Conservation (phyloP, 2,113 vertebrate genomes). For the Rhinolophus ferrumequinum region DNA sequence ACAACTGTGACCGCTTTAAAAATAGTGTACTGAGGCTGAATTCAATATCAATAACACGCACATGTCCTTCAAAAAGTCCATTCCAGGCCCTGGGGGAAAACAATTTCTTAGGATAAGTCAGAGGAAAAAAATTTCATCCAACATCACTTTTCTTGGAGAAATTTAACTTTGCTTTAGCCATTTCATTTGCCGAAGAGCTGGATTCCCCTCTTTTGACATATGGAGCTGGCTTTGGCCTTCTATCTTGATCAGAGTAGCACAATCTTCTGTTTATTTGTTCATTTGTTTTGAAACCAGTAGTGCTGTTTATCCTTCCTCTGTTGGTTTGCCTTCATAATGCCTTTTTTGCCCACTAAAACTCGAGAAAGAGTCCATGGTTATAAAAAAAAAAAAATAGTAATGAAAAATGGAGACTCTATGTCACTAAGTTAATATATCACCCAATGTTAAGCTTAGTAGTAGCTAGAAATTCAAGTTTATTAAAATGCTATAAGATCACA, state of each 20-base stretch:
- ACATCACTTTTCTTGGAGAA: constrained; percentile 30
- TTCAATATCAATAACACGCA: not conserved
- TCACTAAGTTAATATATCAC: constrained; percentile 30
- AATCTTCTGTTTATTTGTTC: not conserved
- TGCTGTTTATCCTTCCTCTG: constrained; percentile 31
- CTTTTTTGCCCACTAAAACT: rapidly evolving
- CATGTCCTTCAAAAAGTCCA: constrained; percentile 45
- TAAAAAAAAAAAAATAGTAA: not conserved
- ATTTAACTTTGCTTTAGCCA: not conserved
- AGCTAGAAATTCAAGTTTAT: constrained; percentile 73
- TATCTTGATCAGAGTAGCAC: not conserved
- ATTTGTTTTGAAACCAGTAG: constrained; percentile 26
- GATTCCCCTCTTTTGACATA: constrained; percentile 9
- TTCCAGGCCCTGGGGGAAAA: not conserved
- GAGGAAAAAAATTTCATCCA: constrained; percentile 11
- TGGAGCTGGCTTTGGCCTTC: constrained; percentile 31
- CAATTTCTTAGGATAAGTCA: constrained; percentile 17
- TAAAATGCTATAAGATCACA: constrained; percentile 70
- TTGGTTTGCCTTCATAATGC: not conserved
- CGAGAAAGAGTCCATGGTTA: not conserved
- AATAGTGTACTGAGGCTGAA: not conserved
- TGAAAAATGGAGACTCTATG: not conserved
- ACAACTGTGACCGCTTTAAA: constrained; percentile 48
- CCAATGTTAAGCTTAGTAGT: constrained; percentile 13
- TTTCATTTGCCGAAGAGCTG: not conserved